phyloP scores from a whole-genome alignment of 2,797 vertebrate genomes.

The Erethizon dorsatum region DNA sequence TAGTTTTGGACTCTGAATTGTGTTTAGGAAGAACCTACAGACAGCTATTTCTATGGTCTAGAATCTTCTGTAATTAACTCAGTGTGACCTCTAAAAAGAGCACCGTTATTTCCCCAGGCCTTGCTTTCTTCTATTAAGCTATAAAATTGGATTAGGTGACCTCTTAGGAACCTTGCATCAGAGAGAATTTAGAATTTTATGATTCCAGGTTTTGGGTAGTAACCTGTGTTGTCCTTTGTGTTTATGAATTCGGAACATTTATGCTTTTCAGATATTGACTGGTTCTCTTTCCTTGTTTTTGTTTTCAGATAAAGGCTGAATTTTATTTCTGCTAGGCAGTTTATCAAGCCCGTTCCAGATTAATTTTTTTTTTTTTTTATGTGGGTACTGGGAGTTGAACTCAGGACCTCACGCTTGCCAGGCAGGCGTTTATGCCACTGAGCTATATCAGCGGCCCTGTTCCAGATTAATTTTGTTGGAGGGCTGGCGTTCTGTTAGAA shows the following conservation, averaged over 20 bases:
- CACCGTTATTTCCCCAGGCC: not conserved
- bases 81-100: not conserved
- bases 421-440: too few species aligned
- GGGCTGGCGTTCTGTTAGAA: not conserved
- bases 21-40: not conserved
- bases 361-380: not conserved
- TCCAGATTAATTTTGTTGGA: slow-evolving; percentile 17
- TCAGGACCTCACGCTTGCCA: too few species aligned
- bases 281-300: not conserved
- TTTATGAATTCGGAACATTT: slow-evolving; percentile 35
- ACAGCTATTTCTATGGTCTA: not conserved
- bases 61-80: not conserved
- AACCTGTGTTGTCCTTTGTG: not conserved
- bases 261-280: not conserved
- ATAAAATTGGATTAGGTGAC: not conserved
- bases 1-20: not conserved
- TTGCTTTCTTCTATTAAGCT: not conserved
- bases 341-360: not conserved
- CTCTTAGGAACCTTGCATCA: not conserved
- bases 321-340: slow-evolving; percentile 52
- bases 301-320: not conserved
- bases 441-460: not conserved
- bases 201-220: not conserved
- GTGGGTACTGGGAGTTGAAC: too few species aligned
- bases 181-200: not conserved